Conservation (phyloP, 2,888 invertebrate genomes). For the Metacarcinus magister region DNA sequence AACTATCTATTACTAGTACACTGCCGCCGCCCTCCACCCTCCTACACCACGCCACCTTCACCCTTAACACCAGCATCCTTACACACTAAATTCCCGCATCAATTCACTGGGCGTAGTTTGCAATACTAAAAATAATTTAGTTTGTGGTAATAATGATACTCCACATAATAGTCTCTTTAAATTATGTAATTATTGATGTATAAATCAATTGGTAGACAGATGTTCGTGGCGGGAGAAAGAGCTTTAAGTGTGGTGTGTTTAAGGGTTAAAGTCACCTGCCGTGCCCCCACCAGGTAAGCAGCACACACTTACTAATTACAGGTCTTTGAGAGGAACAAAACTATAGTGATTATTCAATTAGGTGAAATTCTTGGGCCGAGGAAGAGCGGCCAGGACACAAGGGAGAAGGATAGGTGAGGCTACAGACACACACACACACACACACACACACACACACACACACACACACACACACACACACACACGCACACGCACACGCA, state of each 20-base stretch:
- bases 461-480: slow-evolving; percentile 48
- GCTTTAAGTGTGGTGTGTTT: not conserved
- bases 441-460: slow-evolving; percentile 45
- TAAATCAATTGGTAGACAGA: slow-evolving; percentile 49
- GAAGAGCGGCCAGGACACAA: not conserved
- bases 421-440: not conserved
- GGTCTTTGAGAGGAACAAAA: slow-evolving; percentile 53
- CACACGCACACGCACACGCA: slow-evolving; percentile 35
- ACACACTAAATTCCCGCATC: not conserved
- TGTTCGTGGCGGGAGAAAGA: not conserved
- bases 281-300: not conserved
- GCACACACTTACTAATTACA: slow-evolving; percentile 57
- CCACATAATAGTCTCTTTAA: slow-evolving; percentile 58
- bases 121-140: slow-evolving; percentile 66
- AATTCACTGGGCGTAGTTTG: not conserved
- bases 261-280: not conserved
- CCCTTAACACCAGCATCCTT: not conserved
- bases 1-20: slow-evolving; percentile 18
- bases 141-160: slow-evolving; percentile 70
- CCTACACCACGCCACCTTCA: not conserved
- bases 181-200: slow-evolving; percentile 62
- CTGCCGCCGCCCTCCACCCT: slow-evolving; percentile 38
- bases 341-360: slow-evolving; percentile 67
- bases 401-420: not conserved
- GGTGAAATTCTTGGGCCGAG: slow-evolving; percentile 5